Evolutionary conservation across 2,797 vertebrate species (phyloP).

Genomic region (Chaetophractus vellerosus): DNA sequence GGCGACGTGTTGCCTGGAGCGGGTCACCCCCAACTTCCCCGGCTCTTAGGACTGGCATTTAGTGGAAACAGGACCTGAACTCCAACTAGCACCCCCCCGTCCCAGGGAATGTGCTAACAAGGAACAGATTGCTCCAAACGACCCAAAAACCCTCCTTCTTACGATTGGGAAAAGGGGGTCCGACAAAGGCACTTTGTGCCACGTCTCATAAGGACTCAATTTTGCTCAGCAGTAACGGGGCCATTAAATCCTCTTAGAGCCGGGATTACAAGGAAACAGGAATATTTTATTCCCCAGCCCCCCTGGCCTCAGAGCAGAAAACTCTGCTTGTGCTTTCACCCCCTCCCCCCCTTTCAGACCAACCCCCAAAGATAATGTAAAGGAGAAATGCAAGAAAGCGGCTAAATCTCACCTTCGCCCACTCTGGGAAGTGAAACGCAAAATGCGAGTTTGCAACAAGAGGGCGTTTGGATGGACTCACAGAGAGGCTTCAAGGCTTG

Average conservation of each 20-base stretch:
- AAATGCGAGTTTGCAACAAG: no score
- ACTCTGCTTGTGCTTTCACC: no score
- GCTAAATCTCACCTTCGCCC: slow-evolving; percentile 24
- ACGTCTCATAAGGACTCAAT: slow-evolving; percentile 88
- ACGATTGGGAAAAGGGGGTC: slow-evolving; percentile 80
- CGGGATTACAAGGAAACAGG: slow-evolving; percentile 85
- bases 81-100: no score
- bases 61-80: no score
- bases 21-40: no score
- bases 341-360: background rate
- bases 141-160: slow-evolving; percentile 75
- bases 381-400: slow-evolving; percentile 78
- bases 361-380: slow-evolving; percentile 74
- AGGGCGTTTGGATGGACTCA: no score
- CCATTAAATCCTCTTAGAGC: slow-evolving; percentile 87
- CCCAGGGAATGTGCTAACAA: slow-evolving; percentile 79
- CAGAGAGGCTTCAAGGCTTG: no score
- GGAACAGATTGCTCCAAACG: slow-evolving; percentile 84
- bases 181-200: slow-evolving; percentile 86
- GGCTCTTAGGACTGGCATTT: no score
- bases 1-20: no score
- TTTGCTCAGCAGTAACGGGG: slow-evolving; percentile 83
- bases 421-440: no score
- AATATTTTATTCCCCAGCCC: slow-evolving; percentile 74
- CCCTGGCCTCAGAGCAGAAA: slow-evolving; percentile 67